Evolutionary conservation across 2,888 invertebrate species (phyloP), one percentile per base, ranked within the genome.

Genomic region (Thymelicus sylvestris): DNA sequence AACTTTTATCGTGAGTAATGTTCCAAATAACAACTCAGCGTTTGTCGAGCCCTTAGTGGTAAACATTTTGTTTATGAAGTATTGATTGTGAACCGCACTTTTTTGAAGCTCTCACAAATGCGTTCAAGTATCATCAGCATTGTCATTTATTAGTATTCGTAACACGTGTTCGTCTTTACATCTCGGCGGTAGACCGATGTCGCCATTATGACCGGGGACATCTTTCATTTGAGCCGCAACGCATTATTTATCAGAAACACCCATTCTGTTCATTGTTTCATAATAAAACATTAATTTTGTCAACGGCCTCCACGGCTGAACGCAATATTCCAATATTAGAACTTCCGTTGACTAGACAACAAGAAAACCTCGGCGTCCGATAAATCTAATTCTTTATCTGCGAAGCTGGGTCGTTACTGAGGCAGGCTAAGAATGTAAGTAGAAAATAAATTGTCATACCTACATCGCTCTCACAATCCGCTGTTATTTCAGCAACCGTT

Each of bases 221-320:
- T 90, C 85, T 87, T 82, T 90, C 88, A 88, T 84, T 81, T 83
- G 75, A 74, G 74, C 77, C 78, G 83, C 85, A 79, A 84, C 84
- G 84, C 85, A 87, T 88, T 89, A 90, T 90, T 91, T 87, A 90
- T 86, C 81, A 85, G 81, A 80, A 85, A 85, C 86, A 87, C 87
- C 87, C 84, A 84, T 87, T 90, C 87, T 84, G 88, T 85, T 90
- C 91, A 93, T 93, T 93, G 92, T 93, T 92, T 91, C 91, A 90
- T 89, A 92, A 92, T 91, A 91, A 89, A 88, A 88, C 90, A 92
- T 92, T 90, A 91, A 90, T 91, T 87, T 91, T 91, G 92, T 92
- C 91, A 91, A 88, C 92, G 83, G 86, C 81, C 80, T 81, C 84
- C 81, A 89, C 86, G 88, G 85, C 78, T 86, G 87, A 83, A 82